Conservation (phyloP, 2,113 vertebrate genomes). For the Protobothrops flavoviridis region DNA sequence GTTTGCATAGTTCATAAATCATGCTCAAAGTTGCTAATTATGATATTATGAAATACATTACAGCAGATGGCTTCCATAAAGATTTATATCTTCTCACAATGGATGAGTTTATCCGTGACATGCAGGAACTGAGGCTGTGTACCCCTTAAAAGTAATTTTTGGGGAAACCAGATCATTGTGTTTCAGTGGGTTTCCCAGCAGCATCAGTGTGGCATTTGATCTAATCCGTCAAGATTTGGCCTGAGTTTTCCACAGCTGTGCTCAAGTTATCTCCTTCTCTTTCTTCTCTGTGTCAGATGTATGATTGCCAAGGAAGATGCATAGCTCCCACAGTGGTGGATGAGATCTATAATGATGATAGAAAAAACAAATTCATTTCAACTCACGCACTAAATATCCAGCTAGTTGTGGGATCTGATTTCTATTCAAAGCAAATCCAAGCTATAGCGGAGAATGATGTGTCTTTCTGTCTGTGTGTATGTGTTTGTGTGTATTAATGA, state of each 20-base stretch:
- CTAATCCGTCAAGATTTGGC: background rate
- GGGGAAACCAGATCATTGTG: background rate
- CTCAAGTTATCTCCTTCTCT: background rate
- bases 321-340: background rate
- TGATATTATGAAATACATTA: background rate
- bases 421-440: background rate
- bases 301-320: background rate
- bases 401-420: background rate
- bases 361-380: background rate
- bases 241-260: background rate
- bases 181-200: background rate
- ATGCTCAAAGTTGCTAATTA: background rate
- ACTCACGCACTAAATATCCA: background rate
- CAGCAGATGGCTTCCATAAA: background rate
- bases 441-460: background rate
- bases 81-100: background rate
- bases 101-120: background rate
- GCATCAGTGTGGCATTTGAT: background rate
- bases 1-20: background rate
- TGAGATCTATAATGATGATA: background rate
- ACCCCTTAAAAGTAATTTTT: background rate
- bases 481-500: background rate
- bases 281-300: background rate
- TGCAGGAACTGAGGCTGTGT: background rate
- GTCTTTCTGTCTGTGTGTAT: background rate